Evolutionary conservation across 1,140 invertebrate species (phyloP).

Genomic region (Drosophila prosaltans): DNA sequence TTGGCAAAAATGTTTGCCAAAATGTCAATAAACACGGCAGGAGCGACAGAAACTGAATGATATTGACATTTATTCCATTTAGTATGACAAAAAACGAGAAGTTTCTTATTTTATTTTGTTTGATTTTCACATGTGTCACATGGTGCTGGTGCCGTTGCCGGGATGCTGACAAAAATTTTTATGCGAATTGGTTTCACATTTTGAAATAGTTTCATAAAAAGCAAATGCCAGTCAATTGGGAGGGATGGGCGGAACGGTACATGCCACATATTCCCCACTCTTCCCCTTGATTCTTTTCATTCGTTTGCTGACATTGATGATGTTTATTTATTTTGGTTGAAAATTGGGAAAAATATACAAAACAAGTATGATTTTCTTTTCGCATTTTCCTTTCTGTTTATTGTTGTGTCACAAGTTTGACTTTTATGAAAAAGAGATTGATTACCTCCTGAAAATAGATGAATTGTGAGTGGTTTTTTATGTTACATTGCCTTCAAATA

Average conservation of each 20-base stretch:
- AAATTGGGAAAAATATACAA: slow-evolving; percentile 76
- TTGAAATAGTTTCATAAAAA: slow-evolving; percentile 82
- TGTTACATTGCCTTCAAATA: slow-evolving; percentile 48
- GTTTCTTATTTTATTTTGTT: slow-evolving; percentile 65
- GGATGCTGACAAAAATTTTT: slow-evolving; percentile 72
- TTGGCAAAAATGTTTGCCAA: slow-evolving; percentile 63
- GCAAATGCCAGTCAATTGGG: slow-evolving; percentile 55
- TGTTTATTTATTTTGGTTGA: slow-evolving; percentile 80
- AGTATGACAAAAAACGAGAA: slow-evolving; percentile 24
- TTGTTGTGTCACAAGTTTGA: slow-evolving; percentile 63
- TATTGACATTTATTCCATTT: slow-evolving; percentile 65
- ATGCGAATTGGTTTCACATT: slow-evolving; percentile 79
- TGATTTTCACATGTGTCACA: slow-evolving; percentile 65
- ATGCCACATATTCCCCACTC: background rate
- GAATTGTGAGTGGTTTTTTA: slow-evolving; percentile 73
- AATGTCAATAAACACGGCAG: slow-evolving; percentile 73
- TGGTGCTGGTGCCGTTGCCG: slow-evolving; percentile 1
- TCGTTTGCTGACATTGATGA: slow-evolving; percentile 72
- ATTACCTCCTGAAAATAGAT: slow-evolving; percentile 45
- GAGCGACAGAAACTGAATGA: slow-evolving; percentile 26
- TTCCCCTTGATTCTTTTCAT: slow-evolving; percentile 68
- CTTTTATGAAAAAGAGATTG: slow-evolving; percentile 70
- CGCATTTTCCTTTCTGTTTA: slow-evolving; percentile 39
- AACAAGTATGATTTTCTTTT: slow-evolving; percentile 52
- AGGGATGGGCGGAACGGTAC: background rate